Conservation (phyloP, 2,888 invertebrate genomes). For the Nezara viridula region DNA sequence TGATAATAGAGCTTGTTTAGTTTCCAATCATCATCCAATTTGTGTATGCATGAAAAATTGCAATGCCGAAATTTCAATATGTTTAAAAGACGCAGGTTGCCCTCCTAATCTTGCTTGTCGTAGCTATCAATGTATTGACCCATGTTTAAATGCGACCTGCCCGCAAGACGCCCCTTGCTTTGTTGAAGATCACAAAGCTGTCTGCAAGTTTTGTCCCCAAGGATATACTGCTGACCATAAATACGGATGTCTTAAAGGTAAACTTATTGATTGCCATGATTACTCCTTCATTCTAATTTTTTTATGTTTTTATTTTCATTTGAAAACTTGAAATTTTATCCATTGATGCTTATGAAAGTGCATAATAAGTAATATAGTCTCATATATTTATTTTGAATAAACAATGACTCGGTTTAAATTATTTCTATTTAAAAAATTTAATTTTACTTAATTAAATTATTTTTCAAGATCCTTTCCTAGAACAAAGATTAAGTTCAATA, state of each 20-base stretch:
- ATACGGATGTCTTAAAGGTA: conserved; percentile 97
- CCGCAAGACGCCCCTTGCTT: conserved; percentile 89
- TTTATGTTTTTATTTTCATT: neutral
- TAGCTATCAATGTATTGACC: conserved; percentile 91
- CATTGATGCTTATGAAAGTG: neutral
- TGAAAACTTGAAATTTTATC: neutral
- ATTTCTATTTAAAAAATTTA: neutral
- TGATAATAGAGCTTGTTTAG: conserved; percentile 87
- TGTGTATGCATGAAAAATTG: conserved; percentile 92
- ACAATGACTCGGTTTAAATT: neutral
- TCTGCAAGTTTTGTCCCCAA: conserved; percentile 95
- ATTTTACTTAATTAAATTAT: neutral
- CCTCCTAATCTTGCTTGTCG: conserved; percentile 87
- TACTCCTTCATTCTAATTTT: conserved; percentile 28
- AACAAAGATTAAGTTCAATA: neutral
- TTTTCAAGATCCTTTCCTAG: conserved; percentile 1
- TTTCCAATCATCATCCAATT: conserved; percentile 86
- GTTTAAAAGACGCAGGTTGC: conserved; percentile 90
- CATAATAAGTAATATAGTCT: neutral
- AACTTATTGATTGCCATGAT: conserved; percentile 68
- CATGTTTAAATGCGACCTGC: conserved; percentile 88
- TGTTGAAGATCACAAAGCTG: conserved; percentile 94
- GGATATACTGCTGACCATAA: conserved; percentile 93
- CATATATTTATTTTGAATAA: neutral
- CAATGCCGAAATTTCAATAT: conserved; percentile 87